Percentiles rank a stretch among this genome's conserved stretches.
phyloP scores from a whole-genome alignment of 2,888 invertebrate genomes.

The Eubasilissa splendida region DNA sequence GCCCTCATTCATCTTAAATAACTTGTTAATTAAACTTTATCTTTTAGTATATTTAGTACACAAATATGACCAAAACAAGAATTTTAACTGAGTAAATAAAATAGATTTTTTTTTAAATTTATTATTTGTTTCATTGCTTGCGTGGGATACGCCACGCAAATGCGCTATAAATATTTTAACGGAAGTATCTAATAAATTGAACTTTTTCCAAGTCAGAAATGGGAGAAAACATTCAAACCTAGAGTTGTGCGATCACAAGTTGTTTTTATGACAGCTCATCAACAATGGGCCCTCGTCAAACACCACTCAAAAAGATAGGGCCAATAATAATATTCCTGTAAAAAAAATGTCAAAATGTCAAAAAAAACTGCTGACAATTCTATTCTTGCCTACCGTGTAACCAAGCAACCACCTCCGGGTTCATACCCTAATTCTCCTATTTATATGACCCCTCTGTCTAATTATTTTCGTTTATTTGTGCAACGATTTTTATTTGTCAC shows the following conservation, averaged over 20 bases:
- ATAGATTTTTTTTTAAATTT: no score
- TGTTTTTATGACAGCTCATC: slow-evolving; percentile 7
- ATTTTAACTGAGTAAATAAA: no score
- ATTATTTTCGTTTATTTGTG: slow-evolving; percentile 56
- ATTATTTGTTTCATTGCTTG: no score
- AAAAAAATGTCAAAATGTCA: slow-evolving; percentile 57
- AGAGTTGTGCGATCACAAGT: neutral
- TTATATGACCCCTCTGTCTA: slow-evolving; percentile 56
- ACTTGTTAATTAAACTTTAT: no score
- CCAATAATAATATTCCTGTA: slow-evolving; percentile 56
- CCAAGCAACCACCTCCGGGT: slow-evolving; percentile 52
- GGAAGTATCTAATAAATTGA: no score
- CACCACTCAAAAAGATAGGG: slow-evolving; percentile 55
- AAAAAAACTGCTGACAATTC: slow-evolving; percentile 57
- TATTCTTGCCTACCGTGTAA: slow-evolving; percentile 43
- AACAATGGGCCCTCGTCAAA: slow-evolving; percentile 46
- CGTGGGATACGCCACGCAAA: no score
- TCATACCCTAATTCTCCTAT: slow-evolving; percentile 56
- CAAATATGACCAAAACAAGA: no score
- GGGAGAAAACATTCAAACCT: neutral
- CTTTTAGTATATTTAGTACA: no score
- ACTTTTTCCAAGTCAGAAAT: neutral
- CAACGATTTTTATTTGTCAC: slow-evolving; percentile 51
- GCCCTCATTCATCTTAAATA: no score
- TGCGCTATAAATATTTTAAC: no score